Evolutionary conservation across 2,797 vertebrate genomes (phyloP).

Genomic region (Halcyon leucocephala): DNA sequence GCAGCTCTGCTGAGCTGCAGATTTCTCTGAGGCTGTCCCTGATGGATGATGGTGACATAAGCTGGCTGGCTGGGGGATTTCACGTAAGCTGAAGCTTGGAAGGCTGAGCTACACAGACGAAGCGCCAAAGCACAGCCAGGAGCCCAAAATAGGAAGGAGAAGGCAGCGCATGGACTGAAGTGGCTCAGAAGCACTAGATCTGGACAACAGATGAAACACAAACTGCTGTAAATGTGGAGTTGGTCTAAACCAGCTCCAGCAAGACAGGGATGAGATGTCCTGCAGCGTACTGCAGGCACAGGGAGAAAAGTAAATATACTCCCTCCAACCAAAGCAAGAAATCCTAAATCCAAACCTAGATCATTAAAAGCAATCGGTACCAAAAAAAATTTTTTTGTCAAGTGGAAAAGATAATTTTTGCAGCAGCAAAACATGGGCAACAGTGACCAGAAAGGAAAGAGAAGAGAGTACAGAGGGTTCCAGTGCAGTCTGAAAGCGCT

Average conservation of each 20-base stretch:
- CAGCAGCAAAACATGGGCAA: background rate
- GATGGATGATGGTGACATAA: slow-evolving; percentile 60
- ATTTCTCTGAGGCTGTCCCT: slow-evolving; percentile 21
- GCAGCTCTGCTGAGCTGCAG: background rate
- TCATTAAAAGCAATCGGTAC: background rate
- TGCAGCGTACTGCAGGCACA: background rate
- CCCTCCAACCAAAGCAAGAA: background rate
- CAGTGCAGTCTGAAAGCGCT: background rate
- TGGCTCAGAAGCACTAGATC: slow-evolving; percentile 39
- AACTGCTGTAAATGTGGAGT: background rate
- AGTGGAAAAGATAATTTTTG: background rate
- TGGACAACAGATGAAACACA: slow-evolving; percentile 61
- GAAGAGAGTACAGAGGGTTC: background rate
- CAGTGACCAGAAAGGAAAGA: background rate
- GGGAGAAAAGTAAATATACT: background rate
- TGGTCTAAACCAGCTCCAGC: background rate
- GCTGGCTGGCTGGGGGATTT: slow-evolving; percentile 59
- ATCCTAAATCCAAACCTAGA: background rate
- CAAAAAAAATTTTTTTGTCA: background rate
- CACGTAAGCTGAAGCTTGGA: slow-evolving; percentile 53
- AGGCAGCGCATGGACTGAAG: background rate
- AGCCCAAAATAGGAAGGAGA: slow-evolving; percentile 13
- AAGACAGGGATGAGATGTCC: background rate
- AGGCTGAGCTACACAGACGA: slow-evolving; percentile 32
- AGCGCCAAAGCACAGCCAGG: slow-evolving; percentile 14